A percentile compares a stretch with the other conserved stretches of the same genome.
These are phyloP conservation scores for Monopterus albus DNA, from an alignment of 2,113 vertebrate species.

Conservation along the genomic window DNA sequence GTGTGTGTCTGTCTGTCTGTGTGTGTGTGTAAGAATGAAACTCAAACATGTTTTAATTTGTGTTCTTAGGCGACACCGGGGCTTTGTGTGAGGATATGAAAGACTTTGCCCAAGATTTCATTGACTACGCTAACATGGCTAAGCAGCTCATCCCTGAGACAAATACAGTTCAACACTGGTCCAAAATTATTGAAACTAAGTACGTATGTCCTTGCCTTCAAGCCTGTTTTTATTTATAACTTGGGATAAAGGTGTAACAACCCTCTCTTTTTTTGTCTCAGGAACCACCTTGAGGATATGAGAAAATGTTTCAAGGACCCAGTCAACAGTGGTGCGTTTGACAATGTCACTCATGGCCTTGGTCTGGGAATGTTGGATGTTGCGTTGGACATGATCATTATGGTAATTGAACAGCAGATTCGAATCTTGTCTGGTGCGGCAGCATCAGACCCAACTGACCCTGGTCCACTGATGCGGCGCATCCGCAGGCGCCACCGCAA, in stretches of 20 bases:
- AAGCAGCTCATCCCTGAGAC: conserved; percentile 83
- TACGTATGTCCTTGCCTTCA: conserved; percentile 32
- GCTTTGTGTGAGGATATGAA: conserved; percentile 84
- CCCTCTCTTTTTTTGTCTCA: conserved; percentile 31
- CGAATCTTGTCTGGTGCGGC: conserved; percentile 81
- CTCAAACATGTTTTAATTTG: not conserved
- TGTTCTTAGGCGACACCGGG: conserved; percentile 77
- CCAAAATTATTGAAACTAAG: conserved; percentile 86
- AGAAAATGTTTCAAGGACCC: conserved; percentile 81
- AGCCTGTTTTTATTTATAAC: not conserved
- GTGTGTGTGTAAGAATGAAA: not conserved
- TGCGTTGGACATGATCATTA: conserved; percentile 78
- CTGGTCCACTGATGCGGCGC: conserved; percentile 59
- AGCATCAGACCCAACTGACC: conserved; percentile 72
- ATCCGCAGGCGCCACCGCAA: conserved; percentile 80
- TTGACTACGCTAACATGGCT: conserved; percentile 82
- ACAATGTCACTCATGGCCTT: conserved; percentile 82
- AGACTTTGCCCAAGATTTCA: conserved; percentile 83
- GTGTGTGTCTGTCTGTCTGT: not conserved
- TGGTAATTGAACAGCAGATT: conserved; percentile 82
- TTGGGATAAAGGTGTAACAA: not conserved
- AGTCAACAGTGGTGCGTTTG: conserved; percentile 74
- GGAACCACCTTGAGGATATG: conserved; percentile 85
- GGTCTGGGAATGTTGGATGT: conserved; percentile 83
- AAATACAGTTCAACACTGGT: conserved; percentile 87